Evolutionary conservation across 2,113 vertebrate genomes (phyloP).

Genomic region (Siphamia tubifer): DNA sequence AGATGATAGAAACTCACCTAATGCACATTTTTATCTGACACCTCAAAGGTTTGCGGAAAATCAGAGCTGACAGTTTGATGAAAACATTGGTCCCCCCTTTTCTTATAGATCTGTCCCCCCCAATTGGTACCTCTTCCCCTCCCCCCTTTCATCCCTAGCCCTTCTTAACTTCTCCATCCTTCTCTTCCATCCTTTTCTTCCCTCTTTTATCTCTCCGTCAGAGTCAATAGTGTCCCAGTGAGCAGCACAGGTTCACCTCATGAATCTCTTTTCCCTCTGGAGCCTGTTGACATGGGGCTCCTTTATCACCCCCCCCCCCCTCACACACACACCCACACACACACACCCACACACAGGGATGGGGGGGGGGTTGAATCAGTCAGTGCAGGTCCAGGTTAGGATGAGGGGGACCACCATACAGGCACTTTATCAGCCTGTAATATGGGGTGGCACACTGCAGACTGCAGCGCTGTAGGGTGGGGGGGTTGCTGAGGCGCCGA

Average conservation of each 20-base stretch:
- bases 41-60: slow-evolving; percentile 36
- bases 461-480: background rate
- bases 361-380: slow-evolving; percentile 21
- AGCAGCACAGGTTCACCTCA: slow-evolving; percentile 57
- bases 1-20: slow-evolving; percentile 3
- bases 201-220: slow-evolving; percentile 33
- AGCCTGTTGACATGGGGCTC: slow-evolving; percentile 36
- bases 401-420: slow-evolving; percentile 43
- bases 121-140: background rate
- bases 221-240: slow-evolving; percentile 54
- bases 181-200: slow-evolving; percentile 14
- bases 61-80: slow-evolving; percentile 32
- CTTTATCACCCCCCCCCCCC: slow-evolving; percentile 50
- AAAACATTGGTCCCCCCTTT: slow-evolving; percentile 23
- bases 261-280: slow-evolving; percentile 53
- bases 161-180: slow-evolving; percentile 13
- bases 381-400: slow-evolving; percentile 33
- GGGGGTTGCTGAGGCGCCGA: background rate
- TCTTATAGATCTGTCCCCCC: background rate
- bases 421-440: slow-evolving; percentile 22
- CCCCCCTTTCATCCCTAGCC: slow-evolving; percentile 5
- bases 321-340: no score
- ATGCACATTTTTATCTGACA: slow-evolving; percentile 22
- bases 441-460: slow-evolving; percentile 11
- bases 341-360: slow-evolving; percentile 22